These are phyloP conservation scores for Eidolon dupreanum DNA, from an alignment of 2,797 vertebrate species.

Conservation along the genomic window DNA sequence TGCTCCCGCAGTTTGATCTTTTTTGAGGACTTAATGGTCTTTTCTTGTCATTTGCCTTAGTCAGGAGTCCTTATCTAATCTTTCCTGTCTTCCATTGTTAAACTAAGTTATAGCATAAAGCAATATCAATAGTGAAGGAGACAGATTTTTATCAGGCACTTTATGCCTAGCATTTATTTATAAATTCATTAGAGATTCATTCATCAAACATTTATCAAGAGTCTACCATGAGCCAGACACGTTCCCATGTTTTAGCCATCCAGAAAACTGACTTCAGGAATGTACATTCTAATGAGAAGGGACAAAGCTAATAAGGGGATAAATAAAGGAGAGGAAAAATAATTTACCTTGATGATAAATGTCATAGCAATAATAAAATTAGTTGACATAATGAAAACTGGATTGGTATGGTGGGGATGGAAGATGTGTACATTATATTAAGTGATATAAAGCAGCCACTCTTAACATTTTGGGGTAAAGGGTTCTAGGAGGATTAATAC, in stretches of 20 bases:
- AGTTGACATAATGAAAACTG: neutral
- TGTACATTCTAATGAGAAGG: neutral
- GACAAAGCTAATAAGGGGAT: neutral
- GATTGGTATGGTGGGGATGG: accelerated
- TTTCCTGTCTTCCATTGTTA: neutral
- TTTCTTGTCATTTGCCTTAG: neutral
- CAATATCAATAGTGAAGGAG: neutral
- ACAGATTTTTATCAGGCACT: neutral
- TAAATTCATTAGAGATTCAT: neutral
- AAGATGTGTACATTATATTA: neutral
- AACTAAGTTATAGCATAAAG: neutral
- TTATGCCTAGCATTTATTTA: neutral
- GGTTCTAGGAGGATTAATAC: neutral
- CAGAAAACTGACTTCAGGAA: neutral
- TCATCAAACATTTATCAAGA: neutral
- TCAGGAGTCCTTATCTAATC: neutral
- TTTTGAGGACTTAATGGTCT: neutral
- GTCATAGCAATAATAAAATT: neutral
- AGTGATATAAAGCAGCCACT: neutral
- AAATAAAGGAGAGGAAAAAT: neutral
- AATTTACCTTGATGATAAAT: neutral
- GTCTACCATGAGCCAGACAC: neutral
- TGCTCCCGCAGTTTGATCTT: accelerated
- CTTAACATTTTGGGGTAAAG: neutral
- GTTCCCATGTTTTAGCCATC: neutral